phyloP scores from a whole-genome alignment of 2,113 vertebrate species.

The Holacanthus passer region DNA sequence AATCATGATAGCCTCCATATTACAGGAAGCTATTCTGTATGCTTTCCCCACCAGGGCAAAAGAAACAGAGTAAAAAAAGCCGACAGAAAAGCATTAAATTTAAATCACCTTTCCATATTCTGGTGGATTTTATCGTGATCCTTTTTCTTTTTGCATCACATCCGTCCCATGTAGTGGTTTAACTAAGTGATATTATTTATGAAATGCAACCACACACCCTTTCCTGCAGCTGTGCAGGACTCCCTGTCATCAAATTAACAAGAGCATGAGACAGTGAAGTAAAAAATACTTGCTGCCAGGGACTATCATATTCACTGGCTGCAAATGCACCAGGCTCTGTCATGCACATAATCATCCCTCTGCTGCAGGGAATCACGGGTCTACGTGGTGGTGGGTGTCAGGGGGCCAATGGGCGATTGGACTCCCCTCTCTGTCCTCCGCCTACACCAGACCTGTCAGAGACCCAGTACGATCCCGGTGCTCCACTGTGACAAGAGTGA shows the following conservation, averaged over 20 bases:
- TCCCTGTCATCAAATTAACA: constrained; percentile 85
- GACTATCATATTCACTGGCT: constrained; percentile 79
- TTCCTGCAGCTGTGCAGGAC: constrained; percentile 70
- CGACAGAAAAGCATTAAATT: constrained; percentile 72
- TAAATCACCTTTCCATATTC: constrained; percentile 75
- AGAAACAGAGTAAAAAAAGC: constrained; percentile 51
- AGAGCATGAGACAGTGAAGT: constrained; percentile 78
- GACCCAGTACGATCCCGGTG: constrained; percentile 57
- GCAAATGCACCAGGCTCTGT: constrained; percentile 76
- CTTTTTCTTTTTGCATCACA: constrained; percentile 69
- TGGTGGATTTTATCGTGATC: constrained; percentile 63
- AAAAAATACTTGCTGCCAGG: constrained; percentile 81
- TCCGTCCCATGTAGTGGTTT: constrained; percentile 67
- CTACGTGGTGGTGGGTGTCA: constrained; percentile 66
- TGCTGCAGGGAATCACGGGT: constrained; percentile 66
- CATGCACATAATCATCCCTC: constrained; percentile 79
- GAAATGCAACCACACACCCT: constrained; percentile 73
- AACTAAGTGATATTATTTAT: constrained; percentile 82
- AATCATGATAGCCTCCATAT: constrained; percentile 48
- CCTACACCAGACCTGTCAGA: constrained; percentile 74
- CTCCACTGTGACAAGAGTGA: constrained; percentile 77
- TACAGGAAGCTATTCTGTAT: constrained; percentile 31
- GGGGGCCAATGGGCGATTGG: constrained; percentile 64
- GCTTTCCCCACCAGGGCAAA: constrained; percentile 47
- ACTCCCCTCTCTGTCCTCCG: constrained; percentile 62